Evolutionary conservation across 2,797 vertebrate genomes (phyloP).

Genomic region (Vespertilio murinus): DNA sequence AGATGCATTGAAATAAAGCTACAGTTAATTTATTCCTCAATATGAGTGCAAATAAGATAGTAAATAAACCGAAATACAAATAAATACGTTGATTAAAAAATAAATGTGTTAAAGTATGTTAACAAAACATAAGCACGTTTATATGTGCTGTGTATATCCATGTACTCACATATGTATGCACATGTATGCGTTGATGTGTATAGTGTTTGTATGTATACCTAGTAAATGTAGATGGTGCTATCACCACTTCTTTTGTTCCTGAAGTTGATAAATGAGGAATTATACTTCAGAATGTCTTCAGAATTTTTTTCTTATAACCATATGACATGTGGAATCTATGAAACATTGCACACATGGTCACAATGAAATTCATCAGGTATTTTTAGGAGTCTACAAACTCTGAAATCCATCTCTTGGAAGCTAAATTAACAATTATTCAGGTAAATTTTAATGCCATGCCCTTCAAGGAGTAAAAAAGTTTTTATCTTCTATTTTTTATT

Average conservation of each 20-base stretch:
- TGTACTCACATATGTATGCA: not conserved
- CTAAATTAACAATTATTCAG: not conserved
- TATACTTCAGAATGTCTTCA: not conserved
- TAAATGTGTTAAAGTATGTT: not conserved
- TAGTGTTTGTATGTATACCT: not conserved
- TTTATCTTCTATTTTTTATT: not conserved
- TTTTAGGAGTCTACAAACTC: not conserved
- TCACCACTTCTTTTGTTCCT: not conserved
- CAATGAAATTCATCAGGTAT: not conserved
- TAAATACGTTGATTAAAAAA: not conserved
- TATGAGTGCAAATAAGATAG: not conserved
- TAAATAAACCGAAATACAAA: not conserved
- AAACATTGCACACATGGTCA: not conserved
- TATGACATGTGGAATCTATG: not conserved
- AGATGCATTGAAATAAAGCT: not conserved
- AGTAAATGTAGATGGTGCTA: not conserved
- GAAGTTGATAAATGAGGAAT: not conserved
- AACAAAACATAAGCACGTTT: not conserved
- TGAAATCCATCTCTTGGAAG: not conserved
- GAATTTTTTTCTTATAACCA: not conserved
- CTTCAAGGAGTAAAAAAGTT: not conserved
- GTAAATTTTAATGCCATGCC: not conserved
- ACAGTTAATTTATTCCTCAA: not conserved
- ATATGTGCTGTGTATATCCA: not conserved
- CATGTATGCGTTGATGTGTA: not conserved